Evolutionary conservation across 2,113 vertebrate genomes (phyloP), one percentile per base, ranked within the genome.

Genomic region (Mola mola): DNA sequence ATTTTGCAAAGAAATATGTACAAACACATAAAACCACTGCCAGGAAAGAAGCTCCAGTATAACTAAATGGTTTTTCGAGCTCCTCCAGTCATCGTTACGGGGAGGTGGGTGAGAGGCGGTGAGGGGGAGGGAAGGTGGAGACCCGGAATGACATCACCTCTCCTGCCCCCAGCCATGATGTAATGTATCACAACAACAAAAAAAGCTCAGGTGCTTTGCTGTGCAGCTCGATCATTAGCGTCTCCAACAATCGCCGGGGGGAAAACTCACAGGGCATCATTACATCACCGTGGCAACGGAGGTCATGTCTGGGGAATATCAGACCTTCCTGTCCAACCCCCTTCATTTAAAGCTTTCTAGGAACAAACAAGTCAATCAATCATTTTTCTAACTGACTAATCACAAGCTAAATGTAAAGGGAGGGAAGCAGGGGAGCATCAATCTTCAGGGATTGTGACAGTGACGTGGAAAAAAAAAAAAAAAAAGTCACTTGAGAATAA

Each of bases 161-260:
- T 69, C 52, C 25, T 67, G 72, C 81, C 82, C 79, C 48, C 1
- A 71, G 67, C 82, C 46, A 90, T 91, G 90, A 92, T 90, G 90
- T 92, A 91, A 93, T 92, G 87, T 74, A 73, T 81, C 77, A 85
- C 73, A 90, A 86, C 81, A 89, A 90, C 66, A 76, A 69, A 80
- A n/a, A 74, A 83, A 75, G 87, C 88, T 84, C 86, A 91, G 86
- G 89, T 91, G 88, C 62, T 83, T 57, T 4, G 43, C 68, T 75
- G 75, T 29, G 66, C 64, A 64, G 49, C 58, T 29, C 22, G 16
- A 56, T 89, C 77, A 83, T 88, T 87, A 84, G 63, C 57, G 59
- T 70, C 70, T 75, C 68, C 43, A 46, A 63, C 71, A 78, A 83
- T 81, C 33, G 58, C 78, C 56, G 6, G 22, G 57, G 49, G 31